Base-by-base conservation (phyloP, 2,113 vertebrate species). In the Syrmaticus mikado region DNA sequence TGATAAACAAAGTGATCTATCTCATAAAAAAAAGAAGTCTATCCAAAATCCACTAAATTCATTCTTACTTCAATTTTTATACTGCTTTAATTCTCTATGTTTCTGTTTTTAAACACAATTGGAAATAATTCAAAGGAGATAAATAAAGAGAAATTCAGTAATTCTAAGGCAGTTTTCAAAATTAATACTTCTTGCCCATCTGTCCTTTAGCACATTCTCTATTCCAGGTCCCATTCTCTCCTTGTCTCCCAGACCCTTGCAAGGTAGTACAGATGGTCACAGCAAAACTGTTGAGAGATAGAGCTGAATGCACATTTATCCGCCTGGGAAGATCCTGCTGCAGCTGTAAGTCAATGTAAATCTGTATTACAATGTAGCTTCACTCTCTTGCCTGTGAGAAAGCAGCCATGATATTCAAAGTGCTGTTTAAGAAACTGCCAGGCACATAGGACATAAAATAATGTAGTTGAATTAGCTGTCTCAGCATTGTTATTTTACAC, bases 381-480 rank as follows among this genome's bases (percentile, higher is more conserved):
- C 50, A 41, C 70, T 50, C n/a, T 72, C 61, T 68, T 25, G 16
- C 38, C 43, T 67, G 20, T 38, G 34, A 77, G 50, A 89, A 94
- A 91, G 68, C 60, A 65, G 46, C 65, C 38, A 38, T 1, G 16
- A 60, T 74, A 90, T 70, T 81, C 74, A 64, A 19, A 80, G 70
- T 15, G 41, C 76, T 83, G 34, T 43, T 52, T 57, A 93, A 94
- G 77, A 92, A 48, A 94, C 66, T 46, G 82, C 78, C n/a, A 82
- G 58, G 82, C 74, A 94, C 46, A 74, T 8, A 36, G 8, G 36
- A 97, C 11, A 0, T 20, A 79, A 74, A 87, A 65, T 58, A 88
- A 84, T n/a, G 87, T 9, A 50, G 78, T 21, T 28, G 14, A 91
- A 24, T 7, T 64, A 76, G 48, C 62, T 85, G 60, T 28, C 13